Evolutionary conservation across 2,888 invertebrate species (phyloP).

Genomic region (Helobdella robusta): DNA sequence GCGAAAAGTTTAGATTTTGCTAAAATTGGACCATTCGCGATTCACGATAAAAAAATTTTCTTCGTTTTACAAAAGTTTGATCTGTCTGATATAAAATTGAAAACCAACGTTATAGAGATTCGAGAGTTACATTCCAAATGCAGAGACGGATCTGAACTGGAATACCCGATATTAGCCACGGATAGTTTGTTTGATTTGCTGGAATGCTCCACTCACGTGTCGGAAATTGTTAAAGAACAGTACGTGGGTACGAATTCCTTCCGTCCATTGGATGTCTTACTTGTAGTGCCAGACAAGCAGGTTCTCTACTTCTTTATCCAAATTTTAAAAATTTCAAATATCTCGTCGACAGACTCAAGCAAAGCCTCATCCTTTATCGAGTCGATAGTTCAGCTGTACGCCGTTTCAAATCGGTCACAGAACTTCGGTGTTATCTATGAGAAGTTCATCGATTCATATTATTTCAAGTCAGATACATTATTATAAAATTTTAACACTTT

Average conservation of each 20-base stretch:
- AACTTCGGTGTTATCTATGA: constrained; percentile 12
- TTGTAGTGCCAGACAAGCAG: constrained; percentile 12
- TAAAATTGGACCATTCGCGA: constrained; percentile 25
- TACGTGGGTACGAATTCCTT: constrained; percentile 11
- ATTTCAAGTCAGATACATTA: constrained; percentile 21
- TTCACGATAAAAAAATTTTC: constrained; percentile 12
- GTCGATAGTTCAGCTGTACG: constrained; percentile 20
- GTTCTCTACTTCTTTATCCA: constrained; percentile 13
- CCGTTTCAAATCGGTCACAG: constrained; percentile 2
- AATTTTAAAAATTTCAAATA: neutral
- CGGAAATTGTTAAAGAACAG: neutral
- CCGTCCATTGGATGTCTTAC: constrained; percentile 22
- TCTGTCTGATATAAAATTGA: constrained; percentile 15
- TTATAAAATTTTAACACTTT: no score
- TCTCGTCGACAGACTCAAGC: constrained; percentile 11
- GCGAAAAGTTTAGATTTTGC: constrained; percentile 27
- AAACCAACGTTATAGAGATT: constrained; percentile 22
- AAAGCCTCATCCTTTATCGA: constrained; percentile 3
- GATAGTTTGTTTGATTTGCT: constrained; percentile 26
- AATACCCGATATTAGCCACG: constrained; percentile 24
- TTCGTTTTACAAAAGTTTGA: constrained; percentile 24
- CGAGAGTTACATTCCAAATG: constrained; percentile 17
- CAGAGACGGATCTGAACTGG: neutral
- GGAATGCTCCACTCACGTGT: constrained; percentile 22
- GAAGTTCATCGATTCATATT: constrained; percentile 15